Percentiles rank a stretch among this genome's conserved stretches.
These are phyloP conservation scores for Cecidostiba fungosa DNA, from an alignment of 2,888 invertebrate genomes.

Conservation along the genomic window DNA sequence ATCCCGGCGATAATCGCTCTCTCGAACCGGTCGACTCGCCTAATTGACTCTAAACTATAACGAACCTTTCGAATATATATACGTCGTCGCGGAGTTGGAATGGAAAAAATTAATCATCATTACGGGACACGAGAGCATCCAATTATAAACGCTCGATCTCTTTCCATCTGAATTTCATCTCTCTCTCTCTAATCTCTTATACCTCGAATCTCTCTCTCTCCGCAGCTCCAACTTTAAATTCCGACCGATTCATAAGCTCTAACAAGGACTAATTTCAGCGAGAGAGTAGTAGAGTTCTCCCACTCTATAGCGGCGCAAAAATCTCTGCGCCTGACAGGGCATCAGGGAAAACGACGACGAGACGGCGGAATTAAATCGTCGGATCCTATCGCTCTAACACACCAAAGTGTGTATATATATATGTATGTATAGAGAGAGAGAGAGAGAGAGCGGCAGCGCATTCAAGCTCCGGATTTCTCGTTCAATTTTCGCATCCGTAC, in stretches of 20 bases:
- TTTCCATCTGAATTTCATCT: background rate
- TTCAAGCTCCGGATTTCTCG: constrained; percentile 68
- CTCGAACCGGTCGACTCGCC: background rate
- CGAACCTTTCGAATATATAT: background rate
- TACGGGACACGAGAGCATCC: background rate
- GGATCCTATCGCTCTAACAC: constrained; percentile 15
- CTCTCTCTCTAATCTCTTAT: background rate
- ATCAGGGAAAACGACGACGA: background rate
- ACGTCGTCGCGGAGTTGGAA: background rate
- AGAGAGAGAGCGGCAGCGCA: too few species aligned
- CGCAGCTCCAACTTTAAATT: too few species aligned
- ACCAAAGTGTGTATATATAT: background rate
- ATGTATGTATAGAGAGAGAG: background rate
- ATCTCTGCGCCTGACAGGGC: constrained; percentile 57
- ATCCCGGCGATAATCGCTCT: background rate
- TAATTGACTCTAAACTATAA: background rate
- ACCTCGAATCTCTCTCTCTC: background rate
- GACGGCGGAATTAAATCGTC: constrained; percentile 60
- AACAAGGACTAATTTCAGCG: constrained; percentile 52
- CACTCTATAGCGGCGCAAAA: constrained; percentile 31
- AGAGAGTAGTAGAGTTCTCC: background rate
- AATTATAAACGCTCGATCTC: constrained; percentile 3
- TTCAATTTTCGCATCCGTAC: constrained; percentile 67
- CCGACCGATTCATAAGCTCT: constrained; percentile 47
- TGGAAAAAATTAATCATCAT: background rate